Conservation (phyloP, 2,797 vertebrate species). For the Eospalax fontanierii region DNA sequence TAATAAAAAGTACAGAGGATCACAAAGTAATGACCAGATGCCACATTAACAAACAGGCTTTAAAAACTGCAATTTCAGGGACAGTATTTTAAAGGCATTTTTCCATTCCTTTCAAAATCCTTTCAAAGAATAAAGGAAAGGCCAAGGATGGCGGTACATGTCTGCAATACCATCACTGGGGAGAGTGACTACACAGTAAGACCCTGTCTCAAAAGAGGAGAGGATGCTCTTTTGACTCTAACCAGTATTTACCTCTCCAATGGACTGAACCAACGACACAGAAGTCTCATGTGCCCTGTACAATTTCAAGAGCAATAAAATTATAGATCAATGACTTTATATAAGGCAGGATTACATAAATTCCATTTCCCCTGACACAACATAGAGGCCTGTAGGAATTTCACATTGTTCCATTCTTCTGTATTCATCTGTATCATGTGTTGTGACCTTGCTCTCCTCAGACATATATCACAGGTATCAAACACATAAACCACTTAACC, state of each 20-base stretch:
- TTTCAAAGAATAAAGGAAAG: conserved; percentile 55
- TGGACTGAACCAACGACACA: conserved; percentile 66
- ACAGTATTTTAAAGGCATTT: background rate
- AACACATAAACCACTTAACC: conserved; percentile 71
- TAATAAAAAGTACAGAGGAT: background rate
- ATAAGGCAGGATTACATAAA: conserved; percentile 78
- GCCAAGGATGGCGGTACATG: background rate
- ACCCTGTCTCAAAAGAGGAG: background rate
- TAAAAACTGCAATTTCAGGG: background rate
- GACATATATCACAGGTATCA: conserved; percentile 69
- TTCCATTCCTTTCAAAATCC: background rate
- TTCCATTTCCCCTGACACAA: conserved; percentile 74
- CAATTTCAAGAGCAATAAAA: conserved; percentile 69
- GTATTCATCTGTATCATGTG: conserved; percentile 63
- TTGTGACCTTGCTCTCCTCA: conserved; percentile 82
- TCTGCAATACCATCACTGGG: background rate
- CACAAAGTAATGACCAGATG: background rate
- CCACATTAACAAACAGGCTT: background rate
- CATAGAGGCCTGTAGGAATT: conserved; percentile 75
- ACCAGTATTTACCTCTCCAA: conserved; percentile 55
- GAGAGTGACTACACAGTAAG: background rate
- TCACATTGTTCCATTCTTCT: conserved; percentile 77
- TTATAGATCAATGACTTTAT: conserved; percentile 67
- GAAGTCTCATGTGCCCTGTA: conserved; percentile 71
- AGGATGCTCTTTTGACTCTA: background rate